Conservation (phyloP, 2,888 invertebrate species). For the Callyntrura sp. region DNA sequence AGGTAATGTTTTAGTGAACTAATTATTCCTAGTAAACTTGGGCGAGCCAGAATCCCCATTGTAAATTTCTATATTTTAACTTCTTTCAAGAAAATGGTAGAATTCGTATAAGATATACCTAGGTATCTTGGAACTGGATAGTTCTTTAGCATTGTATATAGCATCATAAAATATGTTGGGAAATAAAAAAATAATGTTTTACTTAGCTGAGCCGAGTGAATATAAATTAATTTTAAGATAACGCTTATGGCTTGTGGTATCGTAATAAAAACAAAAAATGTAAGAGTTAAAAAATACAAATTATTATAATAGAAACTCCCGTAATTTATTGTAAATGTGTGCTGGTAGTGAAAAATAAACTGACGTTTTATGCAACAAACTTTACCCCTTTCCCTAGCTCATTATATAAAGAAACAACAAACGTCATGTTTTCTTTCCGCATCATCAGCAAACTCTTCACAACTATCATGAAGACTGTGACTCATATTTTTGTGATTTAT, state of each 20-base stretch:
- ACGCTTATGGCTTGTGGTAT: too few species aligned
- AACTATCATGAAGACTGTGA: too few species aligned
- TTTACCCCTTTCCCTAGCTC: not conserved
- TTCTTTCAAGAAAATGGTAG: not conserved
- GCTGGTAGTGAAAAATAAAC: not conserved
- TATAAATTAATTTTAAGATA: too few species aligned
- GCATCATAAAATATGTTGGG: not conserved
- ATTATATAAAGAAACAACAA: not conserved
- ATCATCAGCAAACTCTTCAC: not conserved
- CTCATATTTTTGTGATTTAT: not conserved
- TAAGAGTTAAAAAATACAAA: not conserved
- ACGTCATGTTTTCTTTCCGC: not conserved
- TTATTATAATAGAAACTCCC: not conserved
- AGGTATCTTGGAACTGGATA: not conserved
- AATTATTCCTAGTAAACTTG: not conserved
- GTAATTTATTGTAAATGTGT: not conserved
- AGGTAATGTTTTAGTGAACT: conserved; percentile 48
- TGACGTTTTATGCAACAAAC: not conserved
- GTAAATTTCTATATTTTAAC: not conserved
- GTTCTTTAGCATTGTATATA: not conserved
- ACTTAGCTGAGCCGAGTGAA: too few species aligned
- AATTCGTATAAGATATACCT: not conserved
- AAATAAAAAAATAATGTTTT: not conserved
- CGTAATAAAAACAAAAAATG: too few species aligned
- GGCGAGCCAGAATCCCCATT: not conserved